A percentile compares a stretch with the other conserved stretches of the same genome.
These are phyloP conservation scores for Sternarchorhynchus goeldii DNA, from an alignment of 2,797 vertebrate species.

Conservation along the genomic window DNA sequence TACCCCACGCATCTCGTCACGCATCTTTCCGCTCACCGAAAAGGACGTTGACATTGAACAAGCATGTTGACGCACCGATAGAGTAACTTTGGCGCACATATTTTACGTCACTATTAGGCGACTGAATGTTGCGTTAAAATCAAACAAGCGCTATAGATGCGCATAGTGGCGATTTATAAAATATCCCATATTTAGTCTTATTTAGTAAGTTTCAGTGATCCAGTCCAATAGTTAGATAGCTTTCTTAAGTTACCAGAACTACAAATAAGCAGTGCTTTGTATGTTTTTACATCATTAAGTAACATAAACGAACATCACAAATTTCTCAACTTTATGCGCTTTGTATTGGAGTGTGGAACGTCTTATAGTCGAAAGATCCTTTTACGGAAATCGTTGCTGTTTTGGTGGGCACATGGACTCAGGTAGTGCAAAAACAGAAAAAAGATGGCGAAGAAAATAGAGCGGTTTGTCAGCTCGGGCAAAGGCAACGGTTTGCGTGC, in stretches of 20 bases:
- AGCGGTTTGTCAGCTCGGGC: constrained; percentile 78
- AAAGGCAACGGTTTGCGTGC: constrained; percentile 83
- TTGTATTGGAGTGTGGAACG: not conserved
- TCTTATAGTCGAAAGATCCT: not conserved
- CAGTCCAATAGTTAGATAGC: not conserved
- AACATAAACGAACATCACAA: no score
- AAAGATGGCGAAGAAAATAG: constrained; percentile 72
- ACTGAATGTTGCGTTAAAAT: not conserved
- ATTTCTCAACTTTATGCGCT: no score
- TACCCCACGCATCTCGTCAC: no score
- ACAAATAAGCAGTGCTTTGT: no score
- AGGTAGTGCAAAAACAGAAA: no score
- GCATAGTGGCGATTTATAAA: not conserved
- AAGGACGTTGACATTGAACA: no score
- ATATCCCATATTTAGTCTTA: not conserved
- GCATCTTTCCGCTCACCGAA: no score
- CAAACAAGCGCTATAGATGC: not conserved
- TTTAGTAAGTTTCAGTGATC: not conserved
- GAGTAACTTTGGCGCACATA: not conserved
- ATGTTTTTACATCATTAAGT: no score
- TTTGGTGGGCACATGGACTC: not conserved
- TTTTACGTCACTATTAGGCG: constrained; percentile 34
- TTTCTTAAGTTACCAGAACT: no score
- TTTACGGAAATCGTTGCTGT: not conserved
- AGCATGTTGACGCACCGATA: no score